Conservation (phyloP, 2,797 vertebrate species). For the Pagetopsis macropterus region DNA sequence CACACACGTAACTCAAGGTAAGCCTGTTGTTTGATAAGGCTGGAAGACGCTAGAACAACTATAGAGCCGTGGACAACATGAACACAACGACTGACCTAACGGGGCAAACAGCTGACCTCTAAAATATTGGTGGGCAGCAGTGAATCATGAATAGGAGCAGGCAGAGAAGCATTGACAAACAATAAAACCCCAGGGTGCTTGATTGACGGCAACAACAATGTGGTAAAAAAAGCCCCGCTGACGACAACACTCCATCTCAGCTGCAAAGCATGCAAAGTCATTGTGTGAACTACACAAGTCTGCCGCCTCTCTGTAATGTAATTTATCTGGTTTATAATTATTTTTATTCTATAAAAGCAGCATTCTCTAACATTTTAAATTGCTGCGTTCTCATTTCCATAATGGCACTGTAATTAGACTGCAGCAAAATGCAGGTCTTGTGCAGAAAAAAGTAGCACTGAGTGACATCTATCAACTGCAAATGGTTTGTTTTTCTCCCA, state of each 20-base stretch:
- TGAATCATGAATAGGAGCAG: conserved; percentile 10
- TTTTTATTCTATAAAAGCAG: conserved; percentile 49
- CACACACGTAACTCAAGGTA: conserved; percentile 41
- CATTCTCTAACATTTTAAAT: conserved; percentile 34
- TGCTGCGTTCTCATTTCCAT: conserved; percentile 40
- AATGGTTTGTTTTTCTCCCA: conserved; percentile 29
- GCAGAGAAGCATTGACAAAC: conserved; percentile 10
- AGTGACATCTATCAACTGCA: conserved; percentile 13
- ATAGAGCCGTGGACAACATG: conserved; percentile 16
- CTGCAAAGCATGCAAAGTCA: conserved; percentile 35
- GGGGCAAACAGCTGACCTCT: conserved; percentile 53
- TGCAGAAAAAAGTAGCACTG: conserved; percentile 14
- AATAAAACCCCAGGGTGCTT: conserved; percentile 18
- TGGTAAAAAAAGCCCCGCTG: conserved; percentile 23
- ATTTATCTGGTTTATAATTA: conserved; percentile 45
- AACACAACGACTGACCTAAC: conserved; percentile 8
- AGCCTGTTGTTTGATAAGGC: conserved; percentile 45
- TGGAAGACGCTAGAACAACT: conserved; percentile 55
- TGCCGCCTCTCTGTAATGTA: conserved; percentile 18
- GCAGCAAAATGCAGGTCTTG: conserved; percentile 26
- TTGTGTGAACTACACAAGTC: conserved; percentile 11
- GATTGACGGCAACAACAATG: conserved; percentile 37
- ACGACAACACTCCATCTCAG: conserved; percentile 1
- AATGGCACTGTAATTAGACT: conserved; percentile 57
- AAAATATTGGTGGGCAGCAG: conserved; percentile 37